Base-by-base conservation (phyloP, 2,113 vertebrate species). In the Lucifuga dentata region DNA sequence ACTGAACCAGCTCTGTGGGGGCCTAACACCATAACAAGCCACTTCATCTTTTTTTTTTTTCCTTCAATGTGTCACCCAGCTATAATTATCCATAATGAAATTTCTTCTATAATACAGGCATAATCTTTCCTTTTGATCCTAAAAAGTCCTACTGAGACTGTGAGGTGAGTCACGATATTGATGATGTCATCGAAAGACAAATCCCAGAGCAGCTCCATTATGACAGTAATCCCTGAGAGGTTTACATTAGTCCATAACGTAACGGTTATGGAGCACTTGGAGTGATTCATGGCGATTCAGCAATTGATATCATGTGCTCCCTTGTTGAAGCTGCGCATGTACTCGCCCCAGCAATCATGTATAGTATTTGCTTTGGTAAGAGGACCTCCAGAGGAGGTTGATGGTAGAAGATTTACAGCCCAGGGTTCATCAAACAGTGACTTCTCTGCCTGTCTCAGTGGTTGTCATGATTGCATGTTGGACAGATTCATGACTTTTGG, bases 181-280 rank as follows among this genome's bases (percentile, higher is more conserved):
- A 21, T 61, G 50, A 55, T 60, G 53, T 62, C 49, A 57, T 29
- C 1, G 26, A 35, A 44, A 51, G 17, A 60, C 35, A 49, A 41
- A 70, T 35, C 15, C 45, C 19, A 46, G 16, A 75, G 48, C 44
- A 57, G 57, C 32, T 60, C 46, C 33, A 56, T 76, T 73, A 73
- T 71, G 68, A 86, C 69, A 76, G 80, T 86, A 76, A 85, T 74
- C 52, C 51, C 32, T 24, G 17, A 52, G 61, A 68, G 71, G 65
- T 80, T 78, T 84, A 80, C 84, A 86, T 84, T 41, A 81, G 52
- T 21, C 52, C 55, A 75, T 85, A 81, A 88, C 79, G 79, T 55
- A 72, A 64, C 16, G 5, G 45, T 78, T 84, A 75, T 73, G 66
- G 73, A 83, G 62, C 68, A 57, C 45, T 49, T 60, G 49, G 23